These are phyloP conservation scores for Cacatua alba DNA, from an alignment of 2,113 vertebrate species.

Conservation along the genomic window DNA sequence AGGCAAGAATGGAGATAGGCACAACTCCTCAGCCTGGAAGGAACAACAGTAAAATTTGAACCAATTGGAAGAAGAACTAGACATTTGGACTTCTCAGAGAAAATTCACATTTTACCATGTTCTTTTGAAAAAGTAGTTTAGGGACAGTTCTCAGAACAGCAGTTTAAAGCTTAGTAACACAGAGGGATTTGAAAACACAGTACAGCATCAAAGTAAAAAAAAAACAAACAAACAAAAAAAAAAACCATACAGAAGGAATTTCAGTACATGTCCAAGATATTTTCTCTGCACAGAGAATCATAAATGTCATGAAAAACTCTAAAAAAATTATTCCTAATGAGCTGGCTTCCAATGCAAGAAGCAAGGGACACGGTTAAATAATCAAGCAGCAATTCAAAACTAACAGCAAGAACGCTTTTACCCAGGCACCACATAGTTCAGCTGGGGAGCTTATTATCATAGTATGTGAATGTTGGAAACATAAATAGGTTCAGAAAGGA, in stretches of 20 bases:
- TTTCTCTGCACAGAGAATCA: not conserved
- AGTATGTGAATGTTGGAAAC: not conserved
- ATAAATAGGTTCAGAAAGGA: not conserved
- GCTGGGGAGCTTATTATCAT: not conserved
- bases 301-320: not conserved
- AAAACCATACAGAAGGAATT: not conserved
- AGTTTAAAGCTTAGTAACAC: not conserved
- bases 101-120: not conserved
- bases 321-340: not conserved
- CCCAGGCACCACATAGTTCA: not conserved
- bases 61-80: not conserved
- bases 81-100: not conserved
- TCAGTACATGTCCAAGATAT: not conserved
- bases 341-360: not conserved
- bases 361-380: not conserved
- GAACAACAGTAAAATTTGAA: not conserved
- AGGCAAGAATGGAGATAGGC: not conserved
- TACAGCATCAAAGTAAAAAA: not conserved
- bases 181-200: not conserved
- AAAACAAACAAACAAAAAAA: not conserved
- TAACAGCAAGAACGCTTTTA: not conserved
- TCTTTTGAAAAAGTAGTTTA: not conserved
- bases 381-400: not conserved
- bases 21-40: not conserved
- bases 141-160: not conserved